Percentiles rank a stretch among this genome's conserved stretches.
phyloP scores from a whole-genome alignment of 2,797 vertebrate genomes.

The Pteronotus mesoamericanus region DNA sequence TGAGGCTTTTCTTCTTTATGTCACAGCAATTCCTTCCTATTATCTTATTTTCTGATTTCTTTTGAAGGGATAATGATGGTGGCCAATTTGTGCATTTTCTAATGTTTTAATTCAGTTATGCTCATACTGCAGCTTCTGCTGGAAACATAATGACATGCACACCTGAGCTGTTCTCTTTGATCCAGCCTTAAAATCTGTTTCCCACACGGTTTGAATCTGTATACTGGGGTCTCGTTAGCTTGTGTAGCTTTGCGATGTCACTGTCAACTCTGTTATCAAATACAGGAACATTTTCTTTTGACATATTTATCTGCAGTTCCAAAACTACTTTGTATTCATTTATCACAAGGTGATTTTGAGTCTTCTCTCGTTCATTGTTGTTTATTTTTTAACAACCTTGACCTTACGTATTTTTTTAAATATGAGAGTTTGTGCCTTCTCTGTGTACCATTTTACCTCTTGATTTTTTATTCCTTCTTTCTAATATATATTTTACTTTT shows the following conservation, averaged over 20 bases:
- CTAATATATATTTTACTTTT: not conserved
- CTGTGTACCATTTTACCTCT: not conserved
- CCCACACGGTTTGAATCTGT: not conserved
- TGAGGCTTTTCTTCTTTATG: conserved; percentile 47
- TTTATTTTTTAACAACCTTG: not conserved
- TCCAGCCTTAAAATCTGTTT: conserved; percentile 32
- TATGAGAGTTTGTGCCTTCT: not conserved
- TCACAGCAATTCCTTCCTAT: conserved; percentile 30
- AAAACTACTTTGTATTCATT: not conserved
- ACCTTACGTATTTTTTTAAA: conserved; percentile 8
- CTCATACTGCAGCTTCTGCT: not conserved
- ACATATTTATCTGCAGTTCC: conserved; percentile 24
- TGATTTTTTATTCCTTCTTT: not conserved
- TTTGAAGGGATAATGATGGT: conserved; percentile 60
- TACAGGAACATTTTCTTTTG: conserved; percentile 40
- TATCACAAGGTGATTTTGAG: conserved; percentile 10
- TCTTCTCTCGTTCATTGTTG: not conserved
- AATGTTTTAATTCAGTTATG: conserved; percentile 55
- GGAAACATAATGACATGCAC: not conserved
- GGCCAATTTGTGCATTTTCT: conserved; percentile 51
- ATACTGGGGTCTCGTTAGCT: not conserved
- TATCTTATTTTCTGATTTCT: conserved; percentile 66
- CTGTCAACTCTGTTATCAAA: conserved; percentile 37
- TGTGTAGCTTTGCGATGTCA: not conserved
- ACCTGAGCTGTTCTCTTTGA: conserved; percentile 35